Percentiles rank a stretch among this genome's conserved stretches.
phyloP scores from a whole-genome alignment of 2,888 invertebrate genomes.

The Agonopterix subpropinquella region DNA sequence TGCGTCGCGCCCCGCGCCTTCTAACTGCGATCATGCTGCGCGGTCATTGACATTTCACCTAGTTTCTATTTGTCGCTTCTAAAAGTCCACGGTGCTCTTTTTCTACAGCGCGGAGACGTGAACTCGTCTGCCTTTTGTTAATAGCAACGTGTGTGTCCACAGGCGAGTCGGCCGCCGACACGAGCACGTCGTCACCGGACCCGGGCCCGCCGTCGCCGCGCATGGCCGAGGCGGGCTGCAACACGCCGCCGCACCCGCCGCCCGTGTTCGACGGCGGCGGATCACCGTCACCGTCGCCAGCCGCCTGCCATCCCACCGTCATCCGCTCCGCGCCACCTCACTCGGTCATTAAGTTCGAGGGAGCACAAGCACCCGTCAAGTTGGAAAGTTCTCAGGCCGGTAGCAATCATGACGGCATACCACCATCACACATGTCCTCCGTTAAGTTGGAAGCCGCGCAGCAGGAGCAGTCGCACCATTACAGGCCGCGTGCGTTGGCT shows the following conservation, averaged over 20 bases:
- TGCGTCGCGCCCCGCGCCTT: constrained; percentile 60
- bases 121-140: constrained; percentile 36
- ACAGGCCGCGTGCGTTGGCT: constrained; percentile 54
- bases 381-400: constrained; percentile 41
- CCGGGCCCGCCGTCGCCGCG: constrained; percentile 90
- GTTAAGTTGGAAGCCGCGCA: constrained; percentile 62
- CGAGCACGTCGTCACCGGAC: constrained; percentile 94
- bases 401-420: constrained; percentile 40
- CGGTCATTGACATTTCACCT: constrained; percentile 75
- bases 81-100: constrained; percentile 57
- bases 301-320: constrained; percentile 68
- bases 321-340: constrained; percentile 75
- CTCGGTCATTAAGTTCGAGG: constrained; percentile 77
- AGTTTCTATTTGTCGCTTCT: constrained; percentile 70
- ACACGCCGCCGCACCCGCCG: constrained; percentile 76
- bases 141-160: constrained; percentile 54
- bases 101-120: constrained; percentile 35
- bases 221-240: constrained; percentile 81
- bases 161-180: constrained; percentile 95
- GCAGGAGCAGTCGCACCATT: constrained; percentile 46
- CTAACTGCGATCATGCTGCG: constrained; percentile 59
- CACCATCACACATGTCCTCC: constrained; percentile 51
- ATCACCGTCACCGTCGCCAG: constrained; percentile 57
- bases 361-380: constrained; percentile 56
- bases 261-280: constrained; percentile 70